Conservation (phyloP, 2,797 vertebrate species). For the Onychomys torridus region DNA sequence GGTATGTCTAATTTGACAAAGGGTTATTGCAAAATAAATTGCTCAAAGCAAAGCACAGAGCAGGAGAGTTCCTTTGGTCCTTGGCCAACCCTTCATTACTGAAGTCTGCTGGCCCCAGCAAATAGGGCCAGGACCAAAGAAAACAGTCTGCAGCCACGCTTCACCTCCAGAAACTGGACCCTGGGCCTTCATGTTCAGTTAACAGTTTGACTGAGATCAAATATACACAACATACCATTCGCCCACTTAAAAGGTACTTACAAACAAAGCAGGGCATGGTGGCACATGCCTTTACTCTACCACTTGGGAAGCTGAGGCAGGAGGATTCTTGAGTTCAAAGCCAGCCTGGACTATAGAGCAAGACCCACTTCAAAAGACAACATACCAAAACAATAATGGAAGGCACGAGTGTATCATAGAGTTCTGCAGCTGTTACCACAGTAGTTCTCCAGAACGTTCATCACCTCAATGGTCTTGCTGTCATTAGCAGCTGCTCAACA, state of each 20-base stretch:
- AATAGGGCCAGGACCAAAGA: constrained; percentile 69
- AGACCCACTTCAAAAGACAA: neutral
- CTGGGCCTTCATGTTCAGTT: neutral
- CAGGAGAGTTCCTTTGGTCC: constrained; percentile 74
- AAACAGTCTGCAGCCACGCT: constrained; percentile 67
- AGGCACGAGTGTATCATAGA: neutral
- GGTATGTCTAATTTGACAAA: constrained; percentile 75
- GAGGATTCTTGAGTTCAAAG: neutral
- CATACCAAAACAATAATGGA: neutral
- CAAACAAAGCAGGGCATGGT: neutral
- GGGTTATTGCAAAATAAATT: constrained; percentile 80
- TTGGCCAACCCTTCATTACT: constrained; percentile 71
- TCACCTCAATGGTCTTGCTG: neutral
- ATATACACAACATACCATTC: neutral
- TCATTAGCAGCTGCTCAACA: neutral
- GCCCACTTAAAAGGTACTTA: neutral
- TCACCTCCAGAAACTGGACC: constrained; percentile 44
- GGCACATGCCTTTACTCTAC: neutral
- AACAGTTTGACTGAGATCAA: constrained; percentile 59
- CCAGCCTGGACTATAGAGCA: neutral
- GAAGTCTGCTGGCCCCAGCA: constrained; percentile 46
- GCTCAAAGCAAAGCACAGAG: constrained; percentile 68
- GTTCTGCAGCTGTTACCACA: neutral
- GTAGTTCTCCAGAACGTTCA: neutral
- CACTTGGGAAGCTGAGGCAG: neutral